Conservation (phyloP, 2,113 vertebrate genomes). For the Alosa alosa region DNA sequence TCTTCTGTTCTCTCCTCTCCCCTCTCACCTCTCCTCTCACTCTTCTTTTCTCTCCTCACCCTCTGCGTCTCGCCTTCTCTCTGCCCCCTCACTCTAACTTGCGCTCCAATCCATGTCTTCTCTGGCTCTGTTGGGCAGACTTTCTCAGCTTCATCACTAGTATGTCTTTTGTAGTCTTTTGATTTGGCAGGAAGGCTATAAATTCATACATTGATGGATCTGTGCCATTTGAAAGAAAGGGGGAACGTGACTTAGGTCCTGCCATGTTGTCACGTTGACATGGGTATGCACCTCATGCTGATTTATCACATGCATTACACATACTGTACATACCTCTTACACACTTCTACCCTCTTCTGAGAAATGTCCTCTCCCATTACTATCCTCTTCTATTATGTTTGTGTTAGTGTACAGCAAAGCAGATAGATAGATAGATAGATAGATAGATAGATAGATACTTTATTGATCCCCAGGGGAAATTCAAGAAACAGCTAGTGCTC, state of each 20-base stretch:
- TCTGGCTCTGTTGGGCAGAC: not conserved
- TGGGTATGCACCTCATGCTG: no score
- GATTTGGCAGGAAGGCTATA: not conserved
- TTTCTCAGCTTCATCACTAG: not conserved
- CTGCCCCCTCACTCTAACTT: not conserved
- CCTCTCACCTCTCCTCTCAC: constrained; percentile 32
- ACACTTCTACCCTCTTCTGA: no score
- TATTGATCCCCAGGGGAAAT: no score
- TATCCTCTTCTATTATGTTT: no score
- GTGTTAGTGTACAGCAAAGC: no score
- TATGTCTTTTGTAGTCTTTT: not conserved
- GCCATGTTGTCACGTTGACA: not conserved
- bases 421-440: no score
- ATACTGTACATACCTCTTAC: no score
- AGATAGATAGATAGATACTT: no score
- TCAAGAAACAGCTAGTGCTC: not conserved
- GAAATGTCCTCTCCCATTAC: no score
- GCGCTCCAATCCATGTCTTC: not conserved
- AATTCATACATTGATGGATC: not conserved
- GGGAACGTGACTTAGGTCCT: not conserved
- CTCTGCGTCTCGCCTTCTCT: not conserved
- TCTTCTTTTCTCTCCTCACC: not conserved
- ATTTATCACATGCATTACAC: no score
- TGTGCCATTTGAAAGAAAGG: not conserved
- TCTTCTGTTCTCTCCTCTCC: constrained; percentile 15